phyloP scores from a whole-genome alignment of 2,113 vertebrate genomes.

The Casuarius casuarius region DNA sequence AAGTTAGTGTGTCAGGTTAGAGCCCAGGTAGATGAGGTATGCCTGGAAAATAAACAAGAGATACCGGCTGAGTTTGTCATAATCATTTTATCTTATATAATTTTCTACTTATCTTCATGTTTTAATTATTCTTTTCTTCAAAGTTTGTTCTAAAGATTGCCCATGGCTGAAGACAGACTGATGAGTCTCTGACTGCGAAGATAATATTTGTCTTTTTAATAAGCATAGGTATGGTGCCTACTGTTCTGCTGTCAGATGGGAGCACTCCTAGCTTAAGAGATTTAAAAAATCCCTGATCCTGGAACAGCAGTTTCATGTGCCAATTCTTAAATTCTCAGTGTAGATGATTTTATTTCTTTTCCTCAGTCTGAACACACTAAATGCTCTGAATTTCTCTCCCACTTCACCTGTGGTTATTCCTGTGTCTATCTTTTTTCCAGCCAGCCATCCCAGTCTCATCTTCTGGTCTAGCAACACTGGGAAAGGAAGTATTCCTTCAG shows the following conservation, averaged over 20 bases:
- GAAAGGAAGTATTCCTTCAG: background rate
- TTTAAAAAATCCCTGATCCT: background rate
- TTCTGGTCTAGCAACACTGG: background rate
- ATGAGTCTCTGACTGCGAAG: background rate
- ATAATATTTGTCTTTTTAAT: background rate
- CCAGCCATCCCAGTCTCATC: background rate
- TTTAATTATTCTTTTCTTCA: conserved; percentile 24
- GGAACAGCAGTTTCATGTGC: background rate
- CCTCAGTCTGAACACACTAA: background rate
- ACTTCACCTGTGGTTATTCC: background rate
- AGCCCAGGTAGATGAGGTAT: background rate
- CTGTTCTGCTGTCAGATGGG: conserved; percentile 7
- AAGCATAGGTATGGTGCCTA: background rate
- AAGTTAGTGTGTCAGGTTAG: background rate
- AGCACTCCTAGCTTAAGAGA: background rate
- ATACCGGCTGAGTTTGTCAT: background rate
- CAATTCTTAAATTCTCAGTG: background rate
- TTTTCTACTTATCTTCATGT: conserved; percentile 7
- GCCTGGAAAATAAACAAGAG: background rate
- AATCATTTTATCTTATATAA: background rate
- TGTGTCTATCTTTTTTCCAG: background rate
- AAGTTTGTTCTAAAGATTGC: conserved; percentile 6
- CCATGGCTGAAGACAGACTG: background rate
- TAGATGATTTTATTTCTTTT: background rate
- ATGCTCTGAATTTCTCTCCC: background rate